These are phyloP conservation scores for Chloroceryle inda DNA, from an alignment of 2,797 vertebrate species.

Conservation along the genomic window DNA sequence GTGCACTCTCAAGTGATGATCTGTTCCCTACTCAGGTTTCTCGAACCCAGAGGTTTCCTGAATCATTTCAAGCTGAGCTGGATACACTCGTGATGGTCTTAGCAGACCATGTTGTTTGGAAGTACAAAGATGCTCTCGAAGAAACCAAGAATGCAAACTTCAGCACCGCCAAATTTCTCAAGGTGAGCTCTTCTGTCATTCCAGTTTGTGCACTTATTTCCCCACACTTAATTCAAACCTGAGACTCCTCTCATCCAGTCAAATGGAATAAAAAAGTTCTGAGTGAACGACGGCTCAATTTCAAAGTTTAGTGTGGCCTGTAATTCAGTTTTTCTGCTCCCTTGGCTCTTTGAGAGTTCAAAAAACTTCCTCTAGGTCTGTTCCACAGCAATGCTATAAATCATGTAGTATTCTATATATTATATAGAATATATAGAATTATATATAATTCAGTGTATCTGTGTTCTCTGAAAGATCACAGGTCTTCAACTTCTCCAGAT, in stretches of 20 bases:
- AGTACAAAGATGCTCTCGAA: slow-evolving; percentile 89
- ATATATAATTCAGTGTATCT: not conserved
- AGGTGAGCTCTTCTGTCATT: slow-evolving; percentile 81
- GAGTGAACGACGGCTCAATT: not conserved
- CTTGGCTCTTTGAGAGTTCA: not conserved
- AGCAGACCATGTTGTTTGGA: slow-evolving; percentile 94
- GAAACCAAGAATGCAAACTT: slow-evolving; percentile 93
- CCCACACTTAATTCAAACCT: not conserved
- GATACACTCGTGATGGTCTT: slow-evolving; percentile 91
- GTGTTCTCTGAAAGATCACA: not conserved
- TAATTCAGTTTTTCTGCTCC: not conserved
- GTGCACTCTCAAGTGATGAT: not conserved
- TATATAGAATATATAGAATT: too few relatives aligned
- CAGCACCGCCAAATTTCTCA: slow-evolving; percentile 91
- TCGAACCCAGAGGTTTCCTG: slow-evolving; percentile 91
- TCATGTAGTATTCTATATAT: too few relatives aligned
- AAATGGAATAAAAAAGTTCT: not conserved
- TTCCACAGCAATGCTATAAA: not conserved
- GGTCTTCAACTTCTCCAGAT: not conserved
- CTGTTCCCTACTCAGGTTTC: slow-evolving; percentile 82
- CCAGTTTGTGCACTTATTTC: not conserved
- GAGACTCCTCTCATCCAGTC: not conserved
- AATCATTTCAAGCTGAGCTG: slow-evolving; percentile 89
- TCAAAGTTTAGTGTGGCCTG: not conserved
- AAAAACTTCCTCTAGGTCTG: not conserved